Percentiles rank a stretch among this genome's conserved stretches.
Conservation (phyloP, 2,888 invertebrate genomes). For the Autographa gamma region DNA sequence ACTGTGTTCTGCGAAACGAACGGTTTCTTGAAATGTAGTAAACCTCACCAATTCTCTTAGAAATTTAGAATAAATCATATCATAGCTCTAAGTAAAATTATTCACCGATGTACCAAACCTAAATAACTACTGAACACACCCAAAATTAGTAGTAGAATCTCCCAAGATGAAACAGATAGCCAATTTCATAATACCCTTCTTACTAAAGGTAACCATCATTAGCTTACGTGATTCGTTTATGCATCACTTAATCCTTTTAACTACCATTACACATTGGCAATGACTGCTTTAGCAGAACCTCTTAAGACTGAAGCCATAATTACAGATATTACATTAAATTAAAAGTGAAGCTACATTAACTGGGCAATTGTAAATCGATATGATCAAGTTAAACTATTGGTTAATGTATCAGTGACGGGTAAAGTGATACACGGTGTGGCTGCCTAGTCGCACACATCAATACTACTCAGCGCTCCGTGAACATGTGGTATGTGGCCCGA, state of each 20-base stretch:
- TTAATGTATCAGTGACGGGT: constrained; percentile 85
- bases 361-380: constrained; percentile 80
- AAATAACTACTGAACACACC: too few species aligned
- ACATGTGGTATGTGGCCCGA: constrained; percentile 58
- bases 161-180: too few species aligned
- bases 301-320: constrained; percentile 37
- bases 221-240: constrained; percentile 19
- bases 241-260: constrained; percentile 33
- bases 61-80: too few species aligned
- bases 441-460: constrained; percentile 75
- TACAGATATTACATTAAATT: constrained; percentile 42
- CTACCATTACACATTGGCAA: not conserved
- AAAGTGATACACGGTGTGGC: constrained; percentile 77
- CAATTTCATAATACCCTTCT: too few species aligned
- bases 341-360: constrained; percentile 75
- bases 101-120: too few species aligned
- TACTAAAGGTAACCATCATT: not conserved
- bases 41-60: too few species aligned
- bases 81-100: too few species aligned
- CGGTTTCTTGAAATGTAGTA: too few species aligned
- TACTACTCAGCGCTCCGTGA: constrained; percentile 47
- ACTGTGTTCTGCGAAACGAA: too few species aligned
- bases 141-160: too few species aligned
- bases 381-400: constrained; percentile 86
- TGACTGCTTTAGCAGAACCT: constrained; percentile 27